Base-by-base conservation (phyloP, 2,888 invertebrate species). In the Germaria angustata region DNA sequence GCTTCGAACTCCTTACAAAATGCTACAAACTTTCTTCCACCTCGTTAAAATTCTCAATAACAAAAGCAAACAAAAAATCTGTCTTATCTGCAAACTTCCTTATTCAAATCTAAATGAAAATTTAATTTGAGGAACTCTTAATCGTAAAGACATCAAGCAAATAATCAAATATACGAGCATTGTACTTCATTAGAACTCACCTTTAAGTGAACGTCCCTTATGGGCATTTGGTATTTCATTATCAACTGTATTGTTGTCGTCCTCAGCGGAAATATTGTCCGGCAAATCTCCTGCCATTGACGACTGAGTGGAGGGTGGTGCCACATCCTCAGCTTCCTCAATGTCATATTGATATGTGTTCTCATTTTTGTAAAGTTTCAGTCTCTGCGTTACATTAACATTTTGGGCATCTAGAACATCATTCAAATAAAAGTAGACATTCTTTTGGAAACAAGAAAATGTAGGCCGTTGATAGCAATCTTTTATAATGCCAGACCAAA, bases 401-500 rank as follows among this genome's bases (percentile, higher is more conserved):
- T 95, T 95, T 87, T 93, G 93, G 24, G 92, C 92, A 51, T 93
- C 93, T 66, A 96, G 92, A 28, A 94, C 94, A 34, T 93, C 92
- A 85, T 95, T 94, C 82, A 96, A 90, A 87, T 95, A 96, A n/a
- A 92, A 92, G 87, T 95, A 95, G 36, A 96, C 94, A 87, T 95
- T 95, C 87, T 94, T 95, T 87, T 95, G 95, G 73, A 96, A 94
- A 89, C 96, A 96, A 84, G 94, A 93, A 87, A 95, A 92, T 80
- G 95, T 93, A 17, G 95, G 94, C 66, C 92, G 92, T 11, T 91
- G 92, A 55, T 93, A 93, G 88, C 96, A 96, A 87, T 96, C 94
- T 83, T 93, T 93, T 69, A 96, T 92, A 83, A 96, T 92, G 78
- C 94, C 94, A 85, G 94, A 94, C 96, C 96, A 96, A 65, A 96